phyloP scores from a whole-genome alignment of 1,140 invertebrate species.

The Cataglyphis hispanica region DNA sequence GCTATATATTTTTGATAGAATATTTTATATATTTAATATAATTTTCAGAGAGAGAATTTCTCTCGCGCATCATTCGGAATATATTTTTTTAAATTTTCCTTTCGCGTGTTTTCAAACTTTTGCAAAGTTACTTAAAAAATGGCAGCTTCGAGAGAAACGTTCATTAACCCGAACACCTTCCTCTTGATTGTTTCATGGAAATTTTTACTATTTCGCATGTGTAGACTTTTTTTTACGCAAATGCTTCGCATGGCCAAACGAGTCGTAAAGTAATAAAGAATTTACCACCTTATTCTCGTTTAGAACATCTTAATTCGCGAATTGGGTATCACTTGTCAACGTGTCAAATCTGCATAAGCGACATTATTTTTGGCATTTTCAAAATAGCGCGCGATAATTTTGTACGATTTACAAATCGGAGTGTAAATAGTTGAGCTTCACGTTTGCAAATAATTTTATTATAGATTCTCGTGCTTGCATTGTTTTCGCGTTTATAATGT shows the following conservation, averaged over 20 bases:
- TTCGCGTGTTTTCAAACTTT: not conserved
- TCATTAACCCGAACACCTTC: constrained; percentile 72
- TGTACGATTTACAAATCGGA: not conserved
- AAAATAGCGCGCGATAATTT: not conserved
- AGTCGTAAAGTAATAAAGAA: constrained; percentile 23
- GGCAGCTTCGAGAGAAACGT: constrained; percentile 44
- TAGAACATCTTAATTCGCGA: not conserved
- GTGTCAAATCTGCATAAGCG: constrained; percentile 11
- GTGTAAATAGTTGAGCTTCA: not conserved
- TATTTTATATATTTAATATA: not conserved
- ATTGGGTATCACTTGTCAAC: constrained; percentile 15
- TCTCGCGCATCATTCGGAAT: not conserved
- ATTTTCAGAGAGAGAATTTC: not conserved
- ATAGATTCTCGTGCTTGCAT: not conserved
- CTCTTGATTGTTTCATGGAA: constrained; percentile 43
- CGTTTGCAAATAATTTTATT: not conserved
- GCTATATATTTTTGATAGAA: not conserved
- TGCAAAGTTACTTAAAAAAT: not conserved
- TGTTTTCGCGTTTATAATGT: not conserved
- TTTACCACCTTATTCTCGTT: not conserved
- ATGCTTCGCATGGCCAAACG: not conserved
- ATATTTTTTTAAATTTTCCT: not conserved
- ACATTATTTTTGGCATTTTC: constrained; percentile 33
- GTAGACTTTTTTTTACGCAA: constrained; percentile 61
- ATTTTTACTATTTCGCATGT: constrained; percentile 54